phyloP scores from a whole-genome alignment of 2,797 vertebrate species.

The Myotis vivesi region DNA sequence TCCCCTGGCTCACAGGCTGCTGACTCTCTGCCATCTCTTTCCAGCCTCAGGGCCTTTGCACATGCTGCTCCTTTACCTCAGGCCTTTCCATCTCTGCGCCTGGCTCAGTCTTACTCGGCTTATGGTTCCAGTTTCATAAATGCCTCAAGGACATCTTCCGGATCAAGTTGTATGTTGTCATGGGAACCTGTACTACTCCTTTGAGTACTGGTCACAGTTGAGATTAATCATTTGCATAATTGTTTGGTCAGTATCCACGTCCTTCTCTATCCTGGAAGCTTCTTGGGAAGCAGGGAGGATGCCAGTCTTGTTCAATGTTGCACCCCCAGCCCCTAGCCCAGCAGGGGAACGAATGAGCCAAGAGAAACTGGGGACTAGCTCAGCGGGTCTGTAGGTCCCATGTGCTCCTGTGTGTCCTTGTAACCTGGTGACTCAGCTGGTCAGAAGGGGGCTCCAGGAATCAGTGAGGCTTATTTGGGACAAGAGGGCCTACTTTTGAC shows the following conservation, averaged over 20 bases:
- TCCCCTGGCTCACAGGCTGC: not conserved
- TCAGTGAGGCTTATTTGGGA: not conserved
- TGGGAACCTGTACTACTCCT: not conserved
- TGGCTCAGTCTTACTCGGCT: not conserved
- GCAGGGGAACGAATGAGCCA: not conserved
- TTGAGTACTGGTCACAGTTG: not conserved
- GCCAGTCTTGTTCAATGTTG: not conserved
- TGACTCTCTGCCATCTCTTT: not conserved
- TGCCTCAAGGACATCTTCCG: not conserved
- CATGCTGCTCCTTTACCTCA: accelerated
- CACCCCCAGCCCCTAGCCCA: not conserved
- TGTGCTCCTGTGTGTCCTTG: not conserved
- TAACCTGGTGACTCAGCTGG: not conserved
- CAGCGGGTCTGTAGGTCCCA: not conserved
- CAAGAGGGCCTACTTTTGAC: not conserved
- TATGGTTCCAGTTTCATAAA: not conserved
- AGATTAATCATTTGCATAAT: not conserved
- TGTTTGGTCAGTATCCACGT: not conserved
- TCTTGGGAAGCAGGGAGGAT: not conserved
- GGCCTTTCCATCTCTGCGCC: not conserved
- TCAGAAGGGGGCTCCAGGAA: not conserved
- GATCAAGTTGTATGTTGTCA: not conserved
- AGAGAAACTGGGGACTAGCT: not conserved
- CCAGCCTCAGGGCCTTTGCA: conserved; percentile 8
- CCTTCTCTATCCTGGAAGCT: not conserved